Base-by-base conservation (phyloP, 2,797 vertebrate genomes). In the Crocodylus rhombifer region DNA sequence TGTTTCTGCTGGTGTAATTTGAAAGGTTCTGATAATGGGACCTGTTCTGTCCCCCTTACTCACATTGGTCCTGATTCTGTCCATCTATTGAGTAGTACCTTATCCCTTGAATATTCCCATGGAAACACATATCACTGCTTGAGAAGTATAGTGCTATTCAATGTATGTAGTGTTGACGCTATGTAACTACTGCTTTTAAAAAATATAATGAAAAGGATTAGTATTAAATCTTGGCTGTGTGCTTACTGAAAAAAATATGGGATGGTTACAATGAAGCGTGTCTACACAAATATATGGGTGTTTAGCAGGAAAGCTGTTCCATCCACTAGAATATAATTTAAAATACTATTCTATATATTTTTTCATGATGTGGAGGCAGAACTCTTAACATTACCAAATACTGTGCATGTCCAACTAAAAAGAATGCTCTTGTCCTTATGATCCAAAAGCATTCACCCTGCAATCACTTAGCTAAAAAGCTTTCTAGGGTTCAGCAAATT, bases 401-500 rank as follows among this genome's bases (percentile, higher is more conserved):
- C 36, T 60, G 25, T 18, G 7, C 17, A 4, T 85, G 4, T 56
- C 28, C 20, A 71, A 51, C 83, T 67, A 63, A 67, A 73, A 28
- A 71, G 90, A 65, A 17, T 20, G 33, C 2, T 51, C 56, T 78
- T 91, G 33, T 74, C 60, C 42, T 75, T 74, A 65, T 56, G 74
- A 92, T 36, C 88, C 88, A 77, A 51, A 21, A 71, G 76, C 23
- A 76, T 87, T 73, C 36, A 73, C 13, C 42, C 21, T 75, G 30
- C 57, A 73, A 55, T 51, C 58, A 42, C 84, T 91, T 86, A 82
- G 80, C 83, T 84, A 25, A 13, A 91, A 84, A 23, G 30, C 83
- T 80, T 89, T 12, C 42, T 81, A 57, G 69, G 75, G 76, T n/a
- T 92, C 28, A 9, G 60, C 82, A 8, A 58, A 75, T 81, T 82